These are phyloP conservation scores for Picus viridis DNA, from an alignment of 2,797 vertebrate genomes.

Conservation along the genomic window DNA sequence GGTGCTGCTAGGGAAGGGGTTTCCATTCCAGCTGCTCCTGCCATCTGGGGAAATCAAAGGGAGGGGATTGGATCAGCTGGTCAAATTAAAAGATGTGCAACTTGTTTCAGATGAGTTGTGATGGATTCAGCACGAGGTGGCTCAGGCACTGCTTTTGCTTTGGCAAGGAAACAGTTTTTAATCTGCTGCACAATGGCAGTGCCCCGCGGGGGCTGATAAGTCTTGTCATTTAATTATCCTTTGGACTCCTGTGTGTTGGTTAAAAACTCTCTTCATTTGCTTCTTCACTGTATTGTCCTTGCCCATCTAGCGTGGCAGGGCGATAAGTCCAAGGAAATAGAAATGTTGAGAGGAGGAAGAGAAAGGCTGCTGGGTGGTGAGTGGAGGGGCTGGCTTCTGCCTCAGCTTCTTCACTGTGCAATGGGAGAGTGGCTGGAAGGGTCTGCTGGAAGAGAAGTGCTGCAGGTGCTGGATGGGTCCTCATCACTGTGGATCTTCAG, in stretches of 20 bases:
- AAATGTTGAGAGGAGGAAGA: not conserved
- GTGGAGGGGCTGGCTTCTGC: not conserved
- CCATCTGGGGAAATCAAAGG: constrained; percentile 73
- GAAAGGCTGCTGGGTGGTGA: not conserved
- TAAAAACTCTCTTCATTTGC: constrained; percentile 37
- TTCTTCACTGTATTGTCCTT: not conserved
- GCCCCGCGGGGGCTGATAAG: constrained; percentile 1
- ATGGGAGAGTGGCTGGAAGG: not conserved
- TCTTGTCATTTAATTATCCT: constrained; percentile 65
- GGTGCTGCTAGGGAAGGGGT: constrained; percentile 27
- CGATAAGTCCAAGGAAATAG: not conserved
- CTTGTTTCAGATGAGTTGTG: constrained; percentile 59
- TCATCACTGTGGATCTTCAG: not conserved
- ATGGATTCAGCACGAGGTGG: constrained; percentile 41
- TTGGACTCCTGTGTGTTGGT: constrained; percentile 16
- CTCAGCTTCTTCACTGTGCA: not conserved
- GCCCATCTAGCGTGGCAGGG: not conserved
- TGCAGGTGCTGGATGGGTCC: accelerated
- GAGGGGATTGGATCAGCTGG: constrained; percentile 57
- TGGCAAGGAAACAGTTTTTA: constrained; percentile 53
- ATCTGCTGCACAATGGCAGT: constrained; percentile 47
- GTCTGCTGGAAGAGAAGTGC: not conserved
- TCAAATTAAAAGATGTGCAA: constrained; percentile 32
- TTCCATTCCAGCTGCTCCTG: constrained; percentile 68
- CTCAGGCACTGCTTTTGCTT: constrained; percentile 15